phyloP scores from a whole-genome alignment of 64 coral and sea anemone species.

The Pocillopora damicornis region DNA sequence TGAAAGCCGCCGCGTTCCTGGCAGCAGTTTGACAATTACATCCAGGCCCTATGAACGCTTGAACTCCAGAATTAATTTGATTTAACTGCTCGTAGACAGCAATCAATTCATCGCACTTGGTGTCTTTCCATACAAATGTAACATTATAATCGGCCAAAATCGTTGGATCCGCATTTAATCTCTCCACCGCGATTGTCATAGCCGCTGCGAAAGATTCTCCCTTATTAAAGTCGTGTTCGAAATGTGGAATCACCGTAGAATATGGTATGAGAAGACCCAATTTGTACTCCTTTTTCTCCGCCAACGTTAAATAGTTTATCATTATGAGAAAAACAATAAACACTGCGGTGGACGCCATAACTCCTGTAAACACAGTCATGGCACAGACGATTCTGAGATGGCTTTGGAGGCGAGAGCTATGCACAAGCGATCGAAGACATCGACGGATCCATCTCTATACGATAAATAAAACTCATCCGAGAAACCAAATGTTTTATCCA shows the following conservation, averaged over 20 bases:
- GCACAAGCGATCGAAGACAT: too few relatives aligned
- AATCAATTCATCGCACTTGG: slow-evolving; percentile 75
- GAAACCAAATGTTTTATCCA: neutral
- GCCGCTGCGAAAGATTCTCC: slow-evolving; percentile 72
- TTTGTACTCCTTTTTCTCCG: slow-evolving; percentile 65
- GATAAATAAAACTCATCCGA: neutral
- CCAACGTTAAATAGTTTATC: neutral
- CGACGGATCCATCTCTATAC: neutral
- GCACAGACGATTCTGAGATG: neutral
- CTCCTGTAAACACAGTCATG: neutral
- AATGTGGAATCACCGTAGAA: slow-evolving; percentile 27
- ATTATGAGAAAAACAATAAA: slow-evolving; percentile 14
- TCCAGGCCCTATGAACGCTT: slow-evolving; percentile 88
- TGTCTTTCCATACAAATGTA: slow-evolving; percentile 82
- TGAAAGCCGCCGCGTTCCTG: slow-evolving; percentile 82
- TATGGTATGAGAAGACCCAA: slow-evolving; percentile 80
- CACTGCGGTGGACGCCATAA: slow-evolving; percentile 11
- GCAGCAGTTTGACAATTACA: slow-evolving; percentile 76
- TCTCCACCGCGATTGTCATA: slow-evolving; percentile 79
- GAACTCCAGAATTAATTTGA: slow-evolving; percentile 70
- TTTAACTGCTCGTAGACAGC: slow-evolving; percentile 71
- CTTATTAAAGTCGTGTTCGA: slow-evolving; percentile 44
- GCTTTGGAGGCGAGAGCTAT: neutral
- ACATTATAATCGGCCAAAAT: slow-evolving; percentile 78
- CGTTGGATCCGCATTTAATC: slow-evolving; percentile 65